Evolutionary conservation across 2,888 invertebrate species (phyloP).

Genomic region (Lochmaea capreae): DNA sequence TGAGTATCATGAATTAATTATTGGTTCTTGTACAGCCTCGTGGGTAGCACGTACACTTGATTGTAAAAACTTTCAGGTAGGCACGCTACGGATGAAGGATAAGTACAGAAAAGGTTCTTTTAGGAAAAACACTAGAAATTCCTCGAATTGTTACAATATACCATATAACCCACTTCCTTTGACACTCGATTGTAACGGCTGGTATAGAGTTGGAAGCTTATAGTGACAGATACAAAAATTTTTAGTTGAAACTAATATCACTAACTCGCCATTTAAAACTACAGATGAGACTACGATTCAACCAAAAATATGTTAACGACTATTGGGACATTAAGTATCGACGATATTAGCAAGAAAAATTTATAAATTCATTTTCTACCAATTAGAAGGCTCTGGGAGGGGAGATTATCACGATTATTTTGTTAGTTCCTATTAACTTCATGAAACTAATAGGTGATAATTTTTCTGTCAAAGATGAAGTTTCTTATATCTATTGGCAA

Average conservation of each 20-base stretch:
- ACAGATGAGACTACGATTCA: too few relatives aligned
- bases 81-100: slow-evolving; percentile 5
- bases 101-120: slow-evolving; percentile 31
- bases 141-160: slow-evolving; percentile 42
- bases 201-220: slow-evolving; percentile 2
- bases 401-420: too few relatives aligned
- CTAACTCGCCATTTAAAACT: too few relatives aligned
- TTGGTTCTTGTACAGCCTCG: neutral
- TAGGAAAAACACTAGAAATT: slow-evolving; percentile 48
- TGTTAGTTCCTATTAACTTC: too few relatives aligned
- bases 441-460: too few relatives aligned
- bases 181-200: slow-evolving; percentile 3
- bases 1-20: neutral
- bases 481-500: too few relatives aligned
- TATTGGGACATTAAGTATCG: too few relatives aligned
- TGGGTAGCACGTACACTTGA: slow-evolving; percentile 13
- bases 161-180: slow-evolving; percentile 30
- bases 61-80: slow-evolving; percentile 21
- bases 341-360: too few relatives aligned
- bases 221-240: neutral
- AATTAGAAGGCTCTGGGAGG: too few relatives aligned
- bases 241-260: neutral
- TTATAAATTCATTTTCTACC: too few relatives aligned
- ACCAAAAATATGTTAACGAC: too few relatives aligned
- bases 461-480: too few relatives aligned